A percentile compares a stretch with the other conserved stretches of the same genome.
Evolutionary conservation across 2,888 invertebrate genomes (phyloP).

Genomic region (Drosophila borealis): DNA sequence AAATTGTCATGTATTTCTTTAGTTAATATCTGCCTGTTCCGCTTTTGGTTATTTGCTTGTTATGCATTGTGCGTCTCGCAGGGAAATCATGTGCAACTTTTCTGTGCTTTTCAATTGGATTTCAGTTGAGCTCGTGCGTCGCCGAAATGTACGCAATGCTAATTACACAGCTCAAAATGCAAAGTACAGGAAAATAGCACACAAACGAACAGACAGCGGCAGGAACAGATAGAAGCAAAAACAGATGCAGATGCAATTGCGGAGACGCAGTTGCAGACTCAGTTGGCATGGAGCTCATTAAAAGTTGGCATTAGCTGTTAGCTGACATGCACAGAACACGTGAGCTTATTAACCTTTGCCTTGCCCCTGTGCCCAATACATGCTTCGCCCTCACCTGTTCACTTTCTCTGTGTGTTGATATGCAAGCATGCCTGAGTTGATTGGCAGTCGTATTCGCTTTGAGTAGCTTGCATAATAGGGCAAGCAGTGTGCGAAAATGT

Average conservation of each 20-base stretch:
- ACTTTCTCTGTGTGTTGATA: slow-evolving; percentile 10
- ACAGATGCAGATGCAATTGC: background rate
- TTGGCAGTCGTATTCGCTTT: slow-evolving; percentile 42
- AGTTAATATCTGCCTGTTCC: background rate
- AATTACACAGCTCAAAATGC: slow-evolving; percentile 40
- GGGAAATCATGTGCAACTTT: slow-evolving; percentile 5
- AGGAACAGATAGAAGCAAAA: background rate
- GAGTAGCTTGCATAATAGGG: slow-evolving; percentile 28
- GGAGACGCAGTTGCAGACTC: slow-evolving; percentile 1
- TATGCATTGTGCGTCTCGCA: background rate
- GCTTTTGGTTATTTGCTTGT: background rate
- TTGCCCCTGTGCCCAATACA: background rate
- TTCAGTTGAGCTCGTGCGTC: slow-evolving; percentile 1
- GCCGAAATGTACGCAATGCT: slow-evolving; percentile 35
- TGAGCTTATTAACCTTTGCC: slow-evolving; percentile 2
- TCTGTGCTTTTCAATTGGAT: slow-evolving; percentile 18
- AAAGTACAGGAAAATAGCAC: slow-evolving; percentile 4
- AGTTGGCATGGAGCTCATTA: slow-evolving; percentile 44
- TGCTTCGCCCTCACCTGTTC: background rate
- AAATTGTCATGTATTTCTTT: background rate
- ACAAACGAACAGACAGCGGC: background rate
- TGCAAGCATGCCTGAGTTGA: slow-evolving; percentile 35
- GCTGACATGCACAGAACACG: slow-evolving; percentile 29
- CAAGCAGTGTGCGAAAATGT: slow-evolving; percentile 13
- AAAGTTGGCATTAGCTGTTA: slow-evolving; percentile 34